Percentiles rank a stretch among this genome's conserved stretches.
Conservation (phyloP, 2,797 vertebrate species). For the Mionectes olivaceus region DNA sequence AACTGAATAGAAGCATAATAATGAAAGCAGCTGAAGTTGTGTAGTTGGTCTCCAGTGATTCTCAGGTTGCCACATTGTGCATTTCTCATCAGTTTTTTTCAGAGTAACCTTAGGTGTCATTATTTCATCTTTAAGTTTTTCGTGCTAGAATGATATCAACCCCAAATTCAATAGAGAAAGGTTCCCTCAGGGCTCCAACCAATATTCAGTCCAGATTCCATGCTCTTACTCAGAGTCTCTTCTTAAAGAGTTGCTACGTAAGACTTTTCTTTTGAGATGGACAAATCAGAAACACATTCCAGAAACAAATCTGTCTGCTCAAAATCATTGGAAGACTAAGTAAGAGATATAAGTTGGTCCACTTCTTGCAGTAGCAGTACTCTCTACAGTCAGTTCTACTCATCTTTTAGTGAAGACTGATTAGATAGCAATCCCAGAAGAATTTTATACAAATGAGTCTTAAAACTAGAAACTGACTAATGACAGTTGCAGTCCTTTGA, state of each 20-base stretch:
- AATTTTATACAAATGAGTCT: not conserved
- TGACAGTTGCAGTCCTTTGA: not conserved
- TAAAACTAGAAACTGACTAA: not conserved
- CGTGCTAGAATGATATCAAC: not conserved
- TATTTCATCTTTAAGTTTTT: not conserved
- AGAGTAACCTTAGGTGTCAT: not conserved
- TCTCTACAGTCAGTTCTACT: not conserved
- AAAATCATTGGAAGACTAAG: not conserved
- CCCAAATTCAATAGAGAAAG: not conserved
- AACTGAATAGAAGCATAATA: not conserved
- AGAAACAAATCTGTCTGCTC: not conserved
- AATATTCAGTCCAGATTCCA: not conserved
- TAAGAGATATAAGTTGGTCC: not conserved
- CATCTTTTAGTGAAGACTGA: not conserved
- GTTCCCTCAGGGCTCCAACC: not conserved
- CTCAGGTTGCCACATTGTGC: not conserved
- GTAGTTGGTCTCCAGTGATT: not conserved
- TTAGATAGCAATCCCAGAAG: not conserved
- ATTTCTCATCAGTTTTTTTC: not conserved
- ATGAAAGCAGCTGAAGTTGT: not conserved
- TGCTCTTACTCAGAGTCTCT: not conserved
- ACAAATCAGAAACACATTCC: not conserved
- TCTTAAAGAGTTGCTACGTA: not conserved
- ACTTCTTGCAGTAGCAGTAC: not conserved
- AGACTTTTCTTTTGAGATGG: not conserved